Evolutionary conservation across 2,113 vertebrate genomes (phyloP).

Genomic region (Channa maculata): DNA sequence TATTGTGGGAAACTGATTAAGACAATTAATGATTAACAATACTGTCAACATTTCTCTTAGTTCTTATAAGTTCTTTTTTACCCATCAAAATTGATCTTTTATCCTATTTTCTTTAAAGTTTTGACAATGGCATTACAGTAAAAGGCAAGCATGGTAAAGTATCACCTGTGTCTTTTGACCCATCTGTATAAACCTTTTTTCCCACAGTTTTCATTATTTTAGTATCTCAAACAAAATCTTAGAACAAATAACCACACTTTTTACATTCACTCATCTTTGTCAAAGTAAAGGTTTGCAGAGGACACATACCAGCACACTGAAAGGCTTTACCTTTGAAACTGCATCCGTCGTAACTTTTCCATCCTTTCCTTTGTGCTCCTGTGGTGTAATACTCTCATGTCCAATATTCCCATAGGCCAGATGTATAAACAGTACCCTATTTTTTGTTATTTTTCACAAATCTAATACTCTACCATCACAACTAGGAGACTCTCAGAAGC

Average conservation of each 20-base stretch:
- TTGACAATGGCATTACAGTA: constrained; percentile 74
- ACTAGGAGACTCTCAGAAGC: neutral
- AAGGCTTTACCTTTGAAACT: constrained; percentile 21
- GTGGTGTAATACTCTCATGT: constrained; percentile 8
- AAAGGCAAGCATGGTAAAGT: constrained; percentile 78
- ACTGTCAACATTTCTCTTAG: neutral
- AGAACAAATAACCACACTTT: neutral
- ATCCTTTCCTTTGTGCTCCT: constrained; percentile 30
- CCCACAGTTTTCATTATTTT: constrained; percentile 15
- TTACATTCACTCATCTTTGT: neutral
- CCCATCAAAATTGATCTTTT: constrained; percentile 50
- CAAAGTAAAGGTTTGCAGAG: neutral
- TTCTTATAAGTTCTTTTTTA: neutral
- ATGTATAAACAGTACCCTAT: neutral
- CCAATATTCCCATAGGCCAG: constrained; percentile 20
- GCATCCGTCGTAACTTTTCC: constrained; percentile 9
- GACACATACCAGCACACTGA: neutral
- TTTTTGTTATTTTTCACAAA: neutral
- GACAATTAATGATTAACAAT: too few species aligned
- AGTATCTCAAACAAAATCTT: constrained; percentile 5
- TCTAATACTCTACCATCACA: neutral
- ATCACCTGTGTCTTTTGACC: constrained; percentile 59
- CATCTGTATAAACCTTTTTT: constrained; percentile 42
- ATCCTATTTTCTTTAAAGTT: constrained; percentile 74
- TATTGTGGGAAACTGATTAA: too few species aligned